Base-by-base conservation (phyloP, 2,888 invertebrate species). In the Cabera pusaria region DNA sequence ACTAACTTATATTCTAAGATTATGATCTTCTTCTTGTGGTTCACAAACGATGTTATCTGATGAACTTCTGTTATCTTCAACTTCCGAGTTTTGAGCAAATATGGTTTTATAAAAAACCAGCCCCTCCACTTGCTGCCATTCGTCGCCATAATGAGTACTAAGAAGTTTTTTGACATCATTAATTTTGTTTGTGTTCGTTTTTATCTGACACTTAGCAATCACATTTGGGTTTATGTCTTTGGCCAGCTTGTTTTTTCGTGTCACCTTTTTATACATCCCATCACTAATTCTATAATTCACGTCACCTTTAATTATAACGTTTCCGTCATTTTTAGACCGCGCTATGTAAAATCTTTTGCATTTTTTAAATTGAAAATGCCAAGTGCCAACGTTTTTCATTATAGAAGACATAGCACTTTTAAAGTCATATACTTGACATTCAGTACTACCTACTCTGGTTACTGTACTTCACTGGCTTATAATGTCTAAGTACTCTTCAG, bases 1-100 rank as follows among this genome's bases (percentile, higher is more conserved):
- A 18, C 20, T 17, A 26, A 38, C 31, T 38, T 38, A 38, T 38
- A 38, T 38, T 38, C 38, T 31, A 38, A 38, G 38, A 31, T 26
- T 38, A 38, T 31, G 25, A 19, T 38, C 38, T 38, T 38, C 29
- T 29, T 29, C 38, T 38, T 38, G 38, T 9, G 38, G 31, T 31
- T 38, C 31, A 38, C 38, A 38, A 38, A 38, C 17, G 26, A 38
- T 38, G 37, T 31, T 12, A 25, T 12, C 37, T 12, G 31, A 29
- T 32, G 26, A 16, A 38, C 10, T 25, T 20, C 7, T 26, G 25
- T 19, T 34, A 34, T 34, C 21, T 11, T 35, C 35, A 22, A 10
- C 27, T 11, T 35, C 22, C 21, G 11, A 27, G 17, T 8, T 35
- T 35, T 35, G 35, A 27, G 10, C 35, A 35, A 35, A 35, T 27